Evolutionary conservation across 2,888 invertebrate species (phyloP).

Genomic region (Sphinx pinastri): DNA sequence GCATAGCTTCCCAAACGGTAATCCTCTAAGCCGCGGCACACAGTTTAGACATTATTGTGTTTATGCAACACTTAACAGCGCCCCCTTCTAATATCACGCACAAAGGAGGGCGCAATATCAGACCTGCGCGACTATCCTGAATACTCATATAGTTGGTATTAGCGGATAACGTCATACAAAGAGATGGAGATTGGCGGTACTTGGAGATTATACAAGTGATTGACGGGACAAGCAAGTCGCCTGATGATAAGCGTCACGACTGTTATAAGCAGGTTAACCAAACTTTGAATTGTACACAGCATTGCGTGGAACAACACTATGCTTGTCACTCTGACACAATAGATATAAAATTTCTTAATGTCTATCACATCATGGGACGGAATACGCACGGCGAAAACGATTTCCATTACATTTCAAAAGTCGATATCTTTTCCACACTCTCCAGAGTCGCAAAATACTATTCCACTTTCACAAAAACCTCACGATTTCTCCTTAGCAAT

Average conservation of each 20-base stretch:
- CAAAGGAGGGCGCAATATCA: not conserved
- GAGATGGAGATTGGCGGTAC: too few species aligned
- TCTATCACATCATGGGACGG: too few species aligned
- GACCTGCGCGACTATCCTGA: constrained; percentile 8
- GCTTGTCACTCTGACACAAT: too few species aligned
- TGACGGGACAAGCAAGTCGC: too few species aligned
- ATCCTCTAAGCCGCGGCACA: constrained; percentile 22
- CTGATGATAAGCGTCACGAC: too few species aligned
- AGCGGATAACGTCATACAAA: not conserved
- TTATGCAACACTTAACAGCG: constrained; percentile 34
- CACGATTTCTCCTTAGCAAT: constrained; percentile 30
- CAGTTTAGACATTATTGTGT: constrained; percentile 35
- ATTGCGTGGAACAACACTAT: too few species aligned
- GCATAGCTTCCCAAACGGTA: not conserved
- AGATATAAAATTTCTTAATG: too few species aligned
- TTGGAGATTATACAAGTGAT: too few species aligned
- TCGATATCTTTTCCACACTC: not conserved
- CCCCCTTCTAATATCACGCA: constrained; percentile 26
- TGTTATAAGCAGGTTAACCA: too few species aligned
- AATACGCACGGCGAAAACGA: too few species aligned
- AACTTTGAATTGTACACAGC: too few species aligned
- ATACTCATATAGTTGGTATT: constrained; percentile 10
- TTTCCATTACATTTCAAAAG: not conserved
- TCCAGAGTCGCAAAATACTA: constrained; percentile 31
- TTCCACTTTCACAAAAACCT: constrained; percentile 34